Evolutionary conservation across 2,888 invertebrate genomes (phyloP).

Genomic region (Ophion ventricosus): DNA sequence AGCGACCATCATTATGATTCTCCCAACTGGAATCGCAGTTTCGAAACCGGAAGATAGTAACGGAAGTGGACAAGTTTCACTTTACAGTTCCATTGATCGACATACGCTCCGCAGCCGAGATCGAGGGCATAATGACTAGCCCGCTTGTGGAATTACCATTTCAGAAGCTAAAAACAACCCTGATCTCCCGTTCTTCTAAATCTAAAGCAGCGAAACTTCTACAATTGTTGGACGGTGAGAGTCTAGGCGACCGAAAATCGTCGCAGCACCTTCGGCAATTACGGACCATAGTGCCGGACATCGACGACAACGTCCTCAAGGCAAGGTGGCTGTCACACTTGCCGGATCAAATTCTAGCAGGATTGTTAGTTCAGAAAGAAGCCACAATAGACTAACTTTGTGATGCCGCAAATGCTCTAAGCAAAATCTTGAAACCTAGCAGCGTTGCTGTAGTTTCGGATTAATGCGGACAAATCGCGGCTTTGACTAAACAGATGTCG

Average conservation of each 20-base stretch:
- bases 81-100: conserved; percentile 68
- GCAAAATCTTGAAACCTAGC: not conserved
- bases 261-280: conserved; percentile 72
- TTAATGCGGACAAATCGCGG: too few species aligned
- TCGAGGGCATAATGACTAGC: conserved; percentile 66
- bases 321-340: conserved; percentile 10
- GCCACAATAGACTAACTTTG: not conserved
- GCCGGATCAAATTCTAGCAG: conserved; percentile 18
- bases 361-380: conserved; percentile 51
- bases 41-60: conserved; percentile 61
- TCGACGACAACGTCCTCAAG: conserved; percentile 11
- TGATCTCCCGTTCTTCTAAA: conserved; percentile 21
- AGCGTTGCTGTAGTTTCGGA: too few species aligned
- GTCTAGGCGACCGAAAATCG: conserved; percentile 67
- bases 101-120: conserved; percentile 65
- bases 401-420: too few species aligned
- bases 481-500: too few species aligned
- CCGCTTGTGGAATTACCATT: not conserved
- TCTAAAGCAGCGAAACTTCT: conserved; percentile 40
- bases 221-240: conserved; percentile 63
- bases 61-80: conserved; percentile 69
- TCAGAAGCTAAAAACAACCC: not conserved
- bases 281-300: conserved; percentile 59
- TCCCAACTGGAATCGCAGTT: conserved; percentile 73
- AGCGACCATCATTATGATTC: conserved; percentile 74